These are phyloP conservation scores for Zeuzera pyrina DNA, from an alignment of 2,888 invertebrate species.

Conservation along the genomic window DNA sequence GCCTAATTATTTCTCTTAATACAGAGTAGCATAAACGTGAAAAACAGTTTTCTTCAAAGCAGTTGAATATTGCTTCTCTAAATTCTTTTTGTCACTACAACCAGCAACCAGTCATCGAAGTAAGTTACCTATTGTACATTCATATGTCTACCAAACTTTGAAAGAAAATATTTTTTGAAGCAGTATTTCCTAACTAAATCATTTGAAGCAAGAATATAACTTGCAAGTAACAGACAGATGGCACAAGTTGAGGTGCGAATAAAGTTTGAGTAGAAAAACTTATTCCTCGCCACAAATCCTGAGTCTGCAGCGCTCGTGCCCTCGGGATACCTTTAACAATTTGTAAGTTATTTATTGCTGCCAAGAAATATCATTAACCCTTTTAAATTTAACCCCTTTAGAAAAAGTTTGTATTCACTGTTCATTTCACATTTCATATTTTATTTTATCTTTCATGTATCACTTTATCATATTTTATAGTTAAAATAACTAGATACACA, in stretches of 20 bases:
- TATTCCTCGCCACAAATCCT: conserved; percentile 50
- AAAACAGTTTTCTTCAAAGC: background rate
- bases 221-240: conserved; percentile 51
- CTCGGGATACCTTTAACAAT: conserved; percentile 63
- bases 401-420: conserved; percentile 27
- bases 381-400: conserved; percentile 50
- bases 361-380: conserved; percentile 66
- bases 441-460: no score
- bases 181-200: conserved; percentile 65
- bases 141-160: conserved; percentile 48
- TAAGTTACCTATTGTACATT: conserved; percentile 42
- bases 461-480: no score
- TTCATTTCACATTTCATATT: no score
- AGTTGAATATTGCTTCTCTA: background rate
- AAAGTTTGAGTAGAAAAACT: conserved; percentile 71
- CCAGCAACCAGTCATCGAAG: background rate
- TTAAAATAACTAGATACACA: no score
- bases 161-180: conserved; percentile 63
- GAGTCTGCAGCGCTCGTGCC: conserved; percentile 43
- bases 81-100: conserved; percentile 1
- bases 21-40: no score
- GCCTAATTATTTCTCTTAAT: no score
- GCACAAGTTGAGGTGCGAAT: conserved; percentile 59
- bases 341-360: conserved; percentile 68
- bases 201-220: conserved; percentile 67